Conservation (phyloP, 2,888 invertebrate genomes). For the Leptinotarsa juncta region DNA sequence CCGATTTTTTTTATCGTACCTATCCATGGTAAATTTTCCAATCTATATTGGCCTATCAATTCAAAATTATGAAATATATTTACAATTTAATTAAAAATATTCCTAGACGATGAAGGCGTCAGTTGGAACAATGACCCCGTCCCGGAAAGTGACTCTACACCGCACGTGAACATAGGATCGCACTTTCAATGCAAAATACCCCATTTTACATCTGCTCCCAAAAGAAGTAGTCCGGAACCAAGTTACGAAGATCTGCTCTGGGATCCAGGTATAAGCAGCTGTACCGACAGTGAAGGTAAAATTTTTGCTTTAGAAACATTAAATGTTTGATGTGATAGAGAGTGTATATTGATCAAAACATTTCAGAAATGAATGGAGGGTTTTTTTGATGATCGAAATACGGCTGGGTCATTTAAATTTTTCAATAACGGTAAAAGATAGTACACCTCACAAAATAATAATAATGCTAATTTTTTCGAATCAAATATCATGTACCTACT, state of each 20-base stretch:
- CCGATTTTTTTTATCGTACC: no score
- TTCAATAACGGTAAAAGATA: no score
- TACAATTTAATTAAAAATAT: conserved; percentile 10
- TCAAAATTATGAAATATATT: not conserved
- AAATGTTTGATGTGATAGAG: no score
- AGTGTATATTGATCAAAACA: no score
- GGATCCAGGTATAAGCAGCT: conserved; percentile 84
- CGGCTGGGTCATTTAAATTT: no score
- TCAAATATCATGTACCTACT: no score
- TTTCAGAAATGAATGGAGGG: no score
- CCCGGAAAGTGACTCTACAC: conserved; percentile 70
- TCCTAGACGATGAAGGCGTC: conserved; percentile 58
- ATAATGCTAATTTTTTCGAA: no score
- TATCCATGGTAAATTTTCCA: not conserved
- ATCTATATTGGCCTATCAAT: no score
- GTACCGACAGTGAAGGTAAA: conserved; percentile 81
- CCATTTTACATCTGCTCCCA: conserved; percentile 62
- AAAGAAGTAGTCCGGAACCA: conserved; percentile 69
- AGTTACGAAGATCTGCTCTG: conserved; percentile 81
- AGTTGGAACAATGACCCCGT: conserved; percentile 63
- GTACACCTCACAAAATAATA: no score
- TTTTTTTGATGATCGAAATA: no score
- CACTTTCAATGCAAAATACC: conserved; percentile 90
- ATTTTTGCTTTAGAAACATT: conserved; percentile 14
- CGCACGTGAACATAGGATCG: conserved; percentile 88